These are phyloP conservation scores for Apodemia duryi DNA, from an alignment of 2,888 invertebrate genomes.

Conservation along the genomic window DNA sequence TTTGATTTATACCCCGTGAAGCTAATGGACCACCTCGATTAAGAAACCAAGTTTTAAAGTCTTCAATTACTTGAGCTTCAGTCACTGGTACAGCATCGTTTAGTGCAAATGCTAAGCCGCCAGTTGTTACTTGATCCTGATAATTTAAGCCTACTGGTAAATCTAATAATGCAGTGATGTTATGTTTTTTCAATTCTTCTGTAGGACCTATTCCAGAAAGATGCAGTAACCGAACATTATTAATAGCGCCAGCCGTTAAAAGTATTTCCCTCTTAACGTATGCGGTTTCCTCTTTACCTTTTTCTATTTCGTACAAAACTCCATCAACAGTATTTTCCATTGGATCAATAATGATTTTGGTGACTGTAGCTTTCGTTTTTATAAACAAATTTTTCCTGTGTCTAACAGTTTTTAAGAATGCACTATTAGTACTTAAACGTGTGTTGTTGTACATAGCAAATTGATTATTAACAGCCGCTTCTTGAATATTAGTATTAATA, in stretches of 20 bases:
- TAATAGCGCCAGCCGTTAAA: conserved; percentile 64
- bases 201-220: conserved; percentile 67
- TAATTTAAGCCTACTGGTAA: conserved; percentile 67
- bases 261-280: conserved; percentile 68
- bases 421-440: conserved; percentile 63
- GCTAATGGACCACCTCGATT: conserved; percentile 60
- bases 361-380: conserved; percentile 61
- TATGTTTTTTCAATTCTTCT: conserved; percentile 55
- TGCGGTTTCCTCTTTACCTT: conserved; percentile 60
- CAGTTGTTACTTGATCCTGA: conserved; percentile 69
- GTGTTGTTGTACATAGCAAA: conserved; percentile 65
- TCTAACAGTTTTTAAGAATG: conserved; percentile 61
- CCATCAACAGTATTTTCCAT: conserved; percentile 63
- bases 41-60: conserved; percentile 71
- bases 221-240: conserved; percentile 64
- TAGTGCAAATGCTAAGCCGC: conserved; percentile 62
- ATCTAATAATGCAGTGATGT: conserved; percentile 52
- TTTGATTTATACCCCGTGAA: conserved; percentile 66
- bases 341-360: conserved; percentile 59
- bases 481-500: conserved; percentile 63
- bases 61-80: conserved; percentile 56
- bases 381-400: conserved; percentile 64
- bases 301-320: conserved; percentile 61
- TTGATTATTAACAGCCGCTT: conserved; percentile 66
- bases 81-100: conserved; percentile 53